Conservation (phyloP, 2,113 vertebrate genomes). For the Pelobates fuscus region DNA sequence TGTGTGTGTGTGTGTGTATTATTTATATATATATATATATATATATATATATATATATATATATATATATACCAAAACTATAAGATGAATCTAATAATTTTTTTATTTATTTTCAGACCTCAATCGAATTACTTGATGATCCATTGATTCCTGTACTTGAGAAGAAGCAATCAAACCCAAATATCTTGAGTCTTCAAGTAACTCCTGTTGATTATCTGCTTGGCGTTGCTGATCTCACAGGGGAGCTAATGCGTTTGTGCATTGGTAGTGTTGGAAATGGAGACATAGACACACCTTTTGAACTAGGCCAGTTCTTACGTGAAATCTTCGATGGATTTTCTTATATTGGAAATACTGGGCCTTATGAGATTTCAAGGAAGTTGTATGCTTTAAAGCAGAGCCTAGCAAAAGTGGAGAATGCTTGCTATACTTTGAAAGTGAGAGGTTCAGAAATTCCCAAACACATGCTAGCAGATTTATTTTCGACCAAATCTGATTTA, state of each 20-base stretch:
- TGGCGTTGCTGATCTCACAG: conserved; percentile 92
- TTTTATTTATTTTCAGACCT: background rate
- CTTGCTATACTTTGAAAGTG: conserved; percentile 89
- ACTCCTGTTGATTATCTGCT: conserved; percentile 92
- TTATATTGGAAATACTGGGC: conserved; percentile 94
- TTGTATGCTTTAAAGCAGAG: conserved; percentile 92
- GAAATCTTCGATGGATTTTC: conserved; percentile 95
- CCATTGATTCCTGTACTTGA: conserved; percentile 56
- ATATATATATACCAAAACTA: too few relatives aligned
- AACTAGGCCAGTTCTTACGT: conserved; percentile 90
- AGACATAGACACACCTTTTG: conserved; percentile 94
- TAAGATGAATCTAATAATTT: too few relatives aligned
- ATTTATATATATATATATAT: too few relatives aligned
- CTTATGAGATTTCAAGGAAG: conserved; percentile 96
- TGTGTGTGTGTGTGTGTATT: too few relatives aligned
- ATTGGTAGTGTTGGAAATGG: conserved; percentile 95
- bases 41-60: too few relatives aligned
- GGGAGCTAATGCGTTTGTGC: conserved; percentile 95
- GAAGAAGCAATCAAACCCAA: conserved; percentile 45
- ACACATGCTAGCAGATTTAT: conserved; percentile 94
- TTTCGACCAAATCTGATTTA: conserved; percentile 80
- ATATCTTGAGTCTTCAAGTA: conserved; percentile 79
- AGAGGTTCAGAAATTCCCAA: conserved; percentile 95
- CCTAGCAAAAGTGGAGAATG: conserved; percentile 92
- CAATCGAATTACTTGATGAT: conserved; percentile 53